Conservation (phyloP, 1,140 invertebrate genomes). For the Zaprionus kolodkinae region DNA sequence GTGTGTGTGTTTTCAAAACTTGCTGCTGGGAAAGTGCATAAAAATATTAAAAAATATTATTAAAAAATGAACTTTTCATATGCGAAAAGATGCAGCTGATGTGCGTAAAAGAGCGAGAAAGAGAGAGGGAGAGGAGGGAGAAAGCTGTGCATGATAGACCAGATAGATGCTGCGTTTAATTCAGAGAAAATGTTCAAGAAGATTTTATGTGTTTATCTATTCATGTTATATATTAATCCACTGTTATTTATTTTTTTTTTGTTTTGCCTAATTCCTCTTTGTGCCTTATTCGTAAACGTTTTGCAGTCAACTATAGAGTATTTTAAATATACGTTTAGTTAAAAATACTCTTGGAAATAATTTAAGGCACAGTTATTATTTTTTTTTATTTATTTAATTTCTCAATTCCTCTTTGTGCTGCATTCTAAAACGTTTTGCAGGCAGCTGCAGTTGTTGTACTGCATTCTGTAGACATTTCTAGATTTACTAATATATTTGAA, state of each 20-base stretch:
- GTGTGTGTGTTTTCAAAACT: not conserved
- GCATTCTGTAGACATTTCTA: no score
- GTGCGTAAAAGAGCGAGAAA: not conserved
- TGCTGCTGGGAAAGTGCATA: conserved; percentile 58
- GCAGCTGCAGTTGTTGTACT: not conserved
- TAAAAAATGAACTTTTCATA: conserved; percentile 29
- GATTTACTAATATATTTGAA: not conserved
- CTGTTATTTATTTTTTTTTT: not conserved
- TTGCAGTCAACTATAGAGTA: not conserved
- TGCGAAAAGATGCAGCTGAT: conserved; percentile 26
- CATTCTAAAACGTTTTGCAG: no score
- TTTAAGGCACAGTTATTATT: no score
- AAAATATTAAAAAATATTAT: conserved; percentile 69
- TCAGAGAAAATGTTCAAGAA: not conserved
- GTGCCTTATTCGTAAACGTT: not conserved
- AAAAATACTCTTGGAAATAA: no score
- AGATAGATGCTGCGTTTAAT: not conserved
- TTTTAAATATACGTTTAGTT: no score
- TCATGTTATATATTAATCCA: no score
- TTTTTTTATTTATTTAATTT: no score
- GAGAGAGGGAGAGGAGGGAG: not conserved
- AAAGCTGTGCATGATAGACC: not conserved
- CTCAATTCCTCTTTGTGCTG: no score
- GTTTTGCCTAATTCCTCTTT: not conserved
- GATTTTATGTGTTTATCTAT: no score